A percentile compares a stretch with the other conserved stretches of the same genome.
Conservation (phyloP, 2,113 vertebrate species). For the Ciconia boyciana region DNA sequence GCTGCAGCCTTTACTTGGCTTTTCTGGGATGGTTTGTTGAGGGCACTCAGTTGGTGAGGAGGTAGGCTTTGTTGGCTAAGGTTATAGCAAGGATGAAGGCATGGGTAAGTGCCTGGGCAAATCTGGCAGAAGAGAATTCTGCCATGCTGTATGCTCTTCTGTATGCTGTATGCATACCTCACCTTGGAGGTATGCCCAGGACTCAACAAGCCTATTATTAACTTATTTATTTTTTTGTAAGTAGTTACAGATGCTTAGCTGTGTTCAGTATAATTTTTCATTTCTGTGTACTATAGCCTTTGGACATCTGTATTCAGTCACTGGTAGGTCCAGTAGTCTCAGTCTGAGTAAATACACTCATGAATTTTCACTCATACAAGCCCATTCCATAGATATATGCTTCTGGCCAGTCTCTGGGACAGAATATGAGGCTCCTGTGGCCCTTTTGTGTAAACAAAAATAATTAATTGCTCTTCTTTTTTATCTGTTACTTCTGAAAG, state of each 20-base stretch:
- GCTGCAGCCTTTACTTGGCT: neutral
- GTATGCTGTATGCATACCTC: neutral
- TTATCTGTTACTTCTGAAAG: neutral
- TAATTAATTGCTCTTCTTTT: neutral
- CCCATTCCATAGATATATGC: neutral
- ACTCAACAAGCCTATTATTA: neutral
- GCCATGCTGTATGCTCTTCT: neutral
- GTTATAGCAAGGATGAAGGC: neutral
- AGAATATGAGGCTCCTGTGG: neutral
- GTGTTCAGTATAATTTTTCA: neutral
- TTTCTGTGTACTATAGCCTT: neutral
- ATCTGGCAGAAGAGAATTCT: neutral
- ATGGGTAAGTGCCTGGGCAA: neutral
- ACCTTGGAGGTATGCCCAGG: neutral
- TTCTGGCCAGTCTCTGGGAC: neutral
- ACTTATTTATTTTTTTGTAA: no score
- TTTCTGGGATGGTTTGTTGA: neutral
- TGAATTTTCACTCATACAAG: neutral
- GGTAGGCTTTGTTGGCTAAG: neutral
- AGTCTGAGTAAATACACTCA: neutral
- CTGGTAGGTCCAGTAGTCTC: neutral
- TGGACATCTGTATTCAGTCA: neutral
- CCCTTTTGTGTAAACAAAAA: neutral
- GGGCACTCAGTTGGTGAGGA: accelerated
- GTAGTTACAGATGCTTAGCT: neutral